Evolutionary conservation across 2,113 vertebrate species (phyloP).

Genomic region (Mus musculus): GRCm39 chr15:81590001-81590500

Average conservation of each 20-base stretch:
- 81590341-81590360: neutral
- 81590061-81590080: neutral
- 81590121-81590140: neutral
- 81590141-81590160: neutral
- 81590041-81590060: too few species aligned
- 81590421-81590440: accelerated
- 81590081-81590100: neutral
- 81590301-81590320: accelerated
- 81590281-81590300: accelerated
- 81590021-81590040: neutral
- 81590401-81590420: neutral
- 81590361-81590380: neutral
- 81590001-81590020: neutral
- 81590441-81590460: accelerated
- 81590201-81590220: neutral
- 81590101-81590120: accelerated
- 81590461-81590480: neutral
- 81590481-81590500: neutral
- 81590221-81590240: neutral
- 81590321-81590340: neutral
- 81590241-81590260: neutral
- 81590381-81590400: neutral
- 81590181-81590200: accelerated
- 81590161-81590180: neutral
- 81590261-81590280: accelerated